Evolutionary conservation across 2,113 vertebrate species (phyloP), one percentile per base, ranked within the genome.

Genomic region (Pygoscelis antarcticus): DNA sequence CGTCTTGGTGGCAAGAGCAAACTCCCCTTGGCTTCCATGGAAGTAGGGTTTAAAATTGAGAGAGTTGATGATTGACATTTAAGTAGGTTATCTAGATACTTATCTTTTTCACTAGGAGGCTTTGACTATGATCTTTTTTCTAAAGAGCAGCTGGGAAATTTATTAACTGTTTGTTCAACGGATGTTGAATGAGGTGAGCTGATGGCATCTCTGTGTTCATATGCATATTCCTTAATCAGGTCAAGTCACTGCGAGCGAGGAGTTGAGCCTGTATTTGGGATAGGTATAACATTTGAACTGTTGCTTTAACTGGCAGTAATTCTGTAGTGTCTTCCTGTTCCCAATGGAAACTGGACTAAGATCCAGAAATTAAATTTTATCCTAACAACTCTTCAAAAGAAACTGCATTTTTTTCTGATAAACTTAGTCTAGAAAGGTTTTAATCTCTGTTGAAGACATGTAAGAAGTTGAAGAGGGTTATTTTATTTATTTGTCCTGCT

Each of bases 401-500:
- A 44, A 15, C 76, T 51, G 30, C 16, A 7, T 57, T 52, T 92
- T 90, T 60, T 62, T 83, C 55, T 46, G 25, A 46, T 49, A 83
- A 90, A 71, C 52, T 78, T 64, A 13, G 4, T 61, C 62, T 83
- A 36, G 46, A 92, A 79, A 61, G 40, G 26, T 42, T 91, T 96
- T 91, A 16, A 13, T 80, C 21, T 72, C 17, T n/a, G 17, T 91
- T 46, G 66, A 64, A n/a, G 25, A 58, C 32, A 66, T 40, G 26
- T 25, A 71, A 94, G 87, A 82, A 94, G 69, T 93, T 64, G 95
- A 80, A 62, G 76, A 87, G 87, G 60, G 38, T 95, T 96, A 88
- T 86, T 97, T 97, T 88, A 93, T 91, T 87, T 94, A 91, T 84
- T 81, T 13, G 9, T 74, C 71, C 85, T 40, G 54, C 70, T 68